phyloP scores from a whole-genome alignment of 2,797 vertebrate species.

The Cygnus olor region DNA sequence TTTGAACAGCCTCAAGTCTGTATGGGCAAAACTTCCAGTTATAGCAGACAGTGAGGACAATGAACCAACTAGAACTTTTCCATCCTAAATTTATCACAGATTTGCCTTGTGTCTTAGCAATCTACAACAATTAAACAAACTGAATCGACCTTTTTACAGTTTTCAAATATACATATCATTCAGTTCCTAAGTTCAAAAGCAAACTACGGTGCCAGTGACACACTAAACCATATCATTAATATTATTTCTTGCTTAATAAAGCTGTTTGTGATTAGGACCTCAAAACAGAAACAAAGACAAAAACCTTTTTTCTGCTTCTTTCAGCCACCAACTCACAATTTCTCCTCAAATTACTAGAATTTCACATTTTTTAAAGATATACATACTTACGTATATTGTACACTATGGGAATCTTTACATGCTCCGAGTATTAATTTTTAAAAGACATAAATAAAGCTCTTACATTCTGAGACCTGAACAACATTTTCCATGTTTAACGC shows the following conservation, averaged over 20 bases:
- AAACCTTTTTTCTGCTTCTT: not conserved
- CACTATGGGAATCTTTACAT: not conserved
- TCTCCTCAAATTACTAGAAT: not conserved
- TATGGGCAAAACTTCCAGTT: not conserved
- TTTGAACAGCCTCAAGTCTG: not conserved
- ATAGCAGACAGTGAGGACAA: accelerated
- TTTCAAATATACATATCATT: not conserved
- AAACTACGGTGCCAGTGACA: not conserved
- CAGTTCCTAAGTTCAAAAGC: not conserved
- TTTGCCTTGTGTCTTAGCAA: not conserved
- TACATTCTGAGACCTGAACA: not conserved
- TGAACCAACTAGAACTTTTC: not conserved
- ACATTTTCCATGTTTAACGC: not conserved
- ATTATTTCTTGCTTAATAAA: not conserved
- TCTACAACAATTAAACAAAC: not conserved
- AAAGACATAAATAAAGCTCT: not conserved
- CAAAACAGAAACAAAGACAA: too few relatives aligned
- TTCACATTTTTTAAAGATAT: not conserved
- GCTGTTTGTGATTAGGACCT: not conserved
- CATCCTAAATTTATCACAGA: not conserved
- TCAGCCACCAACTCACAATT: not conserved
- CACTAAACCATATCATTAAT: not conserved
- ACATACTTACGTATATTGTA: not conserved
- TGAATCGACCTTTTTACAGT: not conserved
- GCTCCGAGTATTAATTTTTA: not conserved